Evolutionary conservation across 37 sponge, comb jelly and placozoan genomes (phyloP).

Genomic region (Ephydatia muelleri): DNA sequence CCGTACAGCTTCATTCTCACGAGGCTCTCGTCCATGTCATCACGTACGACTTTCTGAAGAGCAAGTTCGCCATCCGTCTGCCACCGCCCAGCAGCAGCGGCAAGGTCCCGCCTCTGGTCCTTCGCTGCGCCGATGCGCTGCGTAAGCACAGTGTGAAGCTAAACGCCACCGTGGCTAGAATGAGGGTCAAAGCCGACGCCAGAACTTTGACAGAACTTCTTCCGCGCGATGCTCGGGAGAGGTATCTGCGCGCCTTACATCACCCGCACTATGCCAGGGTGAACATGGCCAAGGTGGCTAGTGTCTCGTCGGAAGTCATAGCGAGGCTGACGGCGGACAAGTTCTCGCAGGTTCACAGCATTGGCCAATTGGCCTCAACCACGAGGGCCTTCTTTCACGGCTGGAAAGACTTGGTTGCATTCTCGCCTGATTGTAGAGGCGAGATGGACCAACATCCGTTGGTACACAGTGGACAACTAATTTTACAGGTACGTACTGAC

Average conservation of each 20-base stretch:
- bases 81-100: conserved; percentile 15
- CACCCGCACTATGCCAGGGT: conserved; percentile 49
- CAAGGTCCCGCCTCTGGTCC: conserved; percentile 16
- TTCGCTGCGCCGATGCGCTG: conserved; percentile 41
- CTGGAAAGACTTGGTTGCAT: conserved; percentile 28
- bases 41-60: conserved; percentile 57
- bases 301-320: conserved; percentile 6
- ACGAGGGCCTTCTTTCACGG: not conserved
- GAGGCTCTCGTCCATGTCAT: conserved; percentile 55
- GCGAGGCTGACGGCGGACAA: conserved; percentile 10
- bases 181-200: conserved; percentile 51
- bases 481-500: conserved; percentile 41
- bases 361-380: not conserved
- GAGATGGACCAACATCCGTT: conserved; percentile 11
- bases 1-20: conserved; percentile 46
- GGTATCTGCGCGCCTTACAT: not conserved
- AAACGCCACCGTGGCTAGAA: conserved; percentile 64
- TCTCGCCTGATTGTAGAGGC: conserved; percentile 52
- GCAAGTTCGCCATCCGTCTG: conserved; percentile 45
- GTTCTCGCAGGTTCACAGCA: not conserved
- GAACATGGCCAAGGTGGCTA: conserved; percentile 10
- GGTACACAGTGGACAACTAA: conserved; percentile 37
- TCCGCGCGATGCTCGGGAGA: conserved; percentile 8
- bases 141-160: conserved; percentile 62
- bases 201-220: conserved; percentile 36